Percentiles rank a stretch among this genome's conserved stretches.
These are phyloP conservation scores for Dasypogon diadema DNA, from an alignment of 2,888 invertebrate genomes.

Conservation along the genomic window DNA sequence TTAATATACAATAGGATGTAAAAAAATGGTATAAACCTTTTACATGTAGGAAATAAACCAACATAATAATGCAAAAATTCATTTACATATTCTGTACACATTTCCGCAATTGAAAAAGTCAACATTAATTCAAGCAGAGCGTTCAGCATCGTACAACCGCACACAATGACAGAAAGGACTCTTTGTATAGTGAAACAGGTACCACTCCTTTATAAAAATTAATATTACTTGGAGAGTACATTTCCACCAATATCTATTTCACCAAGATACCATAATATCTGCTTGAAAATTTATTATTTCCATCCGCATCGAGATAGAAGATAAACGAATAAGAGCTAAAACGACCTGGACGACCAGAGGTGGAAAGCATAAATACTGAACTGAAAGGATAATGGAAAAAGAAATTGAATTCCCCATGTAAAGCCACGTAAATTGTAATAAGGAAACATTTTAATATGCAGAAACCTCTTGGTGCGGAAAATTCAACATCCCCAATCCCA, in stretches of 20 bases:
- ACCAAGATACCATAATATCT: not conserved
- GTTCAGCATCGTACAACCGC: too few relatives aligned
- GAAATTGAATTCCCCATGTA: slow-evolving; percentile 44
- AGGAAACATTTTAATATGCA: slow-evolving; percentile 49
- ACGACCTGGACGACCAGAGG: slow-evolving; percentile 27
- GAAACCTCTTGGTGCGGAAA: slow-evolving; percentile 43
- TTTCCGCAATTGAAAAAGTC: too few relatives aligned
- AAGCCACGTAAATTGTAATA: slow-evolving; percentile 48
- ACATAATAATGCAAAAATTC: too few relatives aligned
- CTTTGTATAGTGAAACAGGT: too few relatives aligned
- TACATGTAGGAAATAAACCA: too few relatives aligned
- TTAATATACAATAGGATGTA: too few relatives aligned
- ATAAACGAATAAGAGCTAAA: slow-evolving; percentile 34
- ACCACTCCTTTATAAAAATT: slow-evolving; percentile 42
- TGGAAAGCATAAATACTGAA: slow-evolving; percentile 43
- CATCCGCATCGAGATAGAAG: slow-evolving; percentile 2
- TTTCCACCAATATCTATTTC: slow-evolving; percentile 17
- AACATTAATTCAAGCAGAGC: too few relatives aligned
- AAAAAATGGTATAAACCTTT: too few relatives aligned
- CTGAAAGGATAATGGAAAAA: slow-evolving; percentile 50
- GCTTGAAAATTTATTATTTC: slow-evolving; percentile 34
- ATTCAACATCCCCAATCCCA: slow-evolving; percentile 24
- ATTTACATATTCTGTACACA: too few relatives aligned
- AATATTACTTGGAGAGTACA: not conserved
- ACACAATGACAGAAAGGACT: too few relatives aligned